Evolutionary conservation across 1,140 invertebrate species (phyloP), one percentile per base, ranked within the genome.

Genomic region (Drosophila burlai): DNA sequence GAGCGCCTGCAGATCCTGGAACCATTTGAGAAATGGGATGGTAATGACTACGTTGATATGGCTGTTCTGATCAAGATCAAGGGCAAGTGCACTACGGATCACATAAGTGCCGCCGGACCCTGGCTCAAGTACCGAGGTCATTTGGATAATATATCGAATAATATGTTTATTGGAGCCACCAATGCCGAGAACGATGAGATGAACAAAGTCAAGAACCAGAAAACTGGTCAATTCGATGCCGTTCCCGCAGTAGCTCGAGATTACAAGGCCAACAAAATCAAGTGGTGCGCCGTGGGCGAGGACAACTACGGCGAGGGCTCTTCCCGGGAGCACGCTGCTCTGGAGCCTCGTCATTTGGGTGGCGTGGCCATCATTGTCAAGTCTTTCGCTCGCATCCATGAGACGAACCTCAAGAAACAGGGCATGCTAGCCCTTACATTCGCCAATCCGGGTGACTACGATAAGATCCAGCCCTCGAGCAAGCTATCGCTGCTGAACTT

Each of bases 71-170:
- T 99, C 83, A 99, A 99, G 94, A 97, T 98, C 1, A 99, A 98
- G 94, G 98, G 98, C 79, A 99, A 99, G 93, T 99, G 98, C 91
- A 99, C 98, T 43, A 99, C 99, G 24, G 99, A 99, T 95, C 99
- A 99, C 93, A 99, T 99, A 92, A 99, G 98, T 52, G 98, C 98
- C 9, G 99, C 99, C 91, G 99, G 99, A 55, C 99, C 98, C 38
- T 99, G 99, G 99, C 95, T 99, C 1, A 99, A 99, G 93, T 99
- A 99, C 94, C 95, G 99, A 93, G 99, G 99, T 36, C 99, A 99
- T 94, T 95, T 99, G 81, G 99, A 99, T 92, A 99, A 99, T 93
- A 99, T 99, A 93, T 99, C 99, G 8, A 99, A 99, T 93, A 99
- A 99, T 81, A 96, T 99, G 95, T 98, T 99, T 81, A 98, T 99